These are phyloP conservation scores for Oeneis ivallda DNA, from an alignment of 2,888 invertebrate species.

Conservation along the genomic window DNA sequence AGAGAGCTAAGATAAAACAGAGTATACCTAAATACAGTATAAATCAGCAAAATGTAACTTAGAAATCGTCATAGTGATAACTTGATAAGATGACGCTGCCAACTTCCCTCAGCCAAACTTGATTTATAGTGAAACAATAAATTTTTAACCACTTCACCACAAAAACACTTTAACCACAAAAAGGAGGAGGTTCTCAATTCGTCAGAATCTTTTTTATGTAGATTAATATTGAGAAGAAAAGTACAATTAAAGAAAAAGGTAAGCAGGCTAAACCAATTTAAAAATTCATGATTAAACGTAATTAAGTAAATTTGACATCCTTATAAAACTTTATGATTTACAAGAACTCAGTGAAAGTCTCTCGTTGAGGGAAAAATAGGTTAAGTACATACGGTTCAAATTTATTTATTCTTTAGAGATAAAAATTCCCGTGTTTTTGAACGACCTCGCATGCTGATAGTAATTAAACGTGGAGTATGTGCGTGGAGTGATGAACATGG, in stretches of 20 bases:
- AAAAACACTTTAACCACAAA: too few relatives aligned
- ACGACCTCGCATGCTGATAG: constrained; percentile 16
- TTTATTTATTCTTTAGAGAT: constrained; percentile 28
- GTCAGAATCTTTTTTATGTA: too few relatives aligned
- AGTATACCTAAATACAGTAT: too few relatives aligned
- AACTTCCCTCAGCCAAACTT: too few relatives aligned
- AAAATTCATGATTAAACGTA: constrained; percentile 1
- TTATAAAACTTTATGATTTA: constrained; percentile 1
- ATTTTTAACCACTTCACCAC: too few relatives aligned
- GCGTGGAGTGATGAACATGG: constrained; percentile 20
- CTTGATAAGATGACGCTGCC: too few relatives aligned
- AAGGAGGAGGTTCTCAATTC: too few relatives aligned
- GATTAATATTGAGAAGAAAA: too few relatives aligned
- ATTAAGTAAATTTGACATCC: neutral
- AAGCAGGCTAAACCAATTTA: neutral
- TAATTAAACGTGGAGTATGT: constrained; percentile 31
- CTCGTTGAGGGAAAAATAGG: constrained; percentile 23
- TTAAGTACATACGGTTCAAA: constrained; percentile 34
- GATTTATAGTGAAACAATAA: too few relatives aligned
- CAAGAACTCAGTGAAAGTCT: neutral
- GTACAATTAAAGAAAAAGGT: neutral
- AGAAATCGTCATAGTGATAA: too few relatives aligned
- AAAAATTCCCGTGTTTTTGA: constrained; percentile 23
- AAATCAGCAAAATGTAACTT: too few relatives aligned
- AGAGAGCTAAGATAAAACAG: too few relatives aligned